Evolutionary conservation across 2,888 invertebrate genomes (phyloP).

Genomic region (Balanococcus diminutus): DNA sequence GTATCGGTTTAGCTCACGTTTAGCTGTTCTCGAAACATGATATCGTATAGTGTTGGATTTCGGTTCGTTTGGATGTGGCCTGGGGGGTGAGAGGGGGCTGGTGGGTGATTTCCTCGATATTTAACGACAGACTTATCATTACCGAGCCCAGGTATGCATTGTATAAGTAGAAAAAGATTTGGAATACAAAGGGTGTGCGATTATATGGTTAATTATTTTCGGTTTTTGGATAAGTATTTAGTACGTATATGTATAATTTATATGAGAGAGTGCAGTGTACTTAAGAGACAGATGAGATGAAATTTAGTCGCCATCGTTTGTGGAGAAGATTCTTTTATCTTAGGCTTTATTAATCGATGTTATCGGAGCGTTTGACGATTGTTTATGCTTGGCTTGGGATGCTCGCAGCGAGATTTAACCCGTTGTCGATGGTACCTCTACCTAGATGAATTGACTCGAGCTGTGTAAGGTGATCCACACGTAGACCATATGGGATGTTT

Average conservation of each 20-base stretch:
- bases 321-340: background rate
- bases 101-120: background rate
- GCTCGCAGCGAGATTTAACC: slow-evolving; percentile 29
- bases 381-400: background rate
- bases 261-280: too few species aligned
- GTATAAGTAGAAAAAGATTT: background rate
- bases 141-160: background rate
- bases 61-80: background rate
- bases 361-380: slow-evolving; percentile 7
- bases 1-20: too few species aligned
- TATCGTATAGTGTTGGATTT: background rate
- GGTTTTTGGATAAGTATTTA: background rate
- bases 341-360: background rate
- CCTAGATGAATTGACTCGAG: background rate
- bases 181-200: background rate
- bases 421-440: background rate
- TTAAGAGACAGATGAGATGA: background rate
- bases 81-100: background rate
- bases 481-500: background rate
- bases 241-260: background rate
- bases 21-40: too few species aligned
- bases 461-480: background rate
- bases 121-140: background rate
- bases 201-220: slow-evolving; percentile 51
- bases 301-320: background rate